Evolutionary conservation across 2,888 invertebrate genomes (phyloP).

Genomic region (Synanthedon andrenaeformis): DNA sequence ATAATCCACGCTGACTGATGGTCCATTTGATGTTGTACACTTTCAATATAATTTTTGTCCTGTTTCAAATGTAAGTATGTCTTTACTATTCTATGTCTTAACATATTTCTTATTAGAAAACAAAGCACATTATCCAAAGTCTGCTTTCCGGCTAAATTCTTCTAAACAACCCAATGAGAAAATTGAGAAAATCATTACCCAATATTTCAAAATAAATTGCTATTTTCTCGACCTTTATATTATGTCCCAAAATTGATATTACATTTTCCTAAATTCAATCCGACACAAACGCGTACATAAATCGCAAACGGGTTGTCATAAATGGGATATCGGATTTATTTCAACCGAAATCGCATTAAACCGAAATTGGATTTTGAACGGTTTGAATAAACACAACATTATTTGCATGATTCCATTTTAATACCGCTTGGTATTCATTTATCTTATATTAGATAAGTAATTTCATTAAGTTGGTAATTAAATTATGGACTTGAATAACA

Average conservation of each 20-base stretch:
- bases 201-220: neutral
- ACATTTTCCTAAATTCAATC: constrained; percentile 28
- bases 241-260: constrained; percentile 7
- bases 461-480: neutral
- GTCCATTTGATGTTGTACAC: too few relatives aligned
- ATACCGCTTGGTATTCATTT: neutral
- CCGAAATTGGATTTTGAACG: constrained; percentile 60
- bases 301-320: constrained; percentile 35
- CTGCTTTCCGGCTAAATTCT: too few relatives aligned
- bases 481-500: neutral
- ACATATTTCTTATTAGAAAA: too few relatives aligned
- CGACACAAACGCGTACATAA: constrained; percentile 38
- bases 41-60: too few relatives aligned
- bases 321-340: constrained; percentile 50
- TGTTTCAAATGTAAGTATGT: too few relatives aligned
- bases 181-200: too few relatives aligned
- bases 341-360: constrained; percentile 47
- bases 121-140: too few relatives aligned
- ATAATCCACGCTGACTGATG: too few relatives aligned
- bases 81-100: too few relatives aligned
- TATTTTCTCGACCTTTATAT: neutral
- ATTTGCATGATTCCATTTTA: constrained; percentile 5
- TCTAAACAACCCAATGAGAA: too few relatives aligned
- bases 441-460: neutral
- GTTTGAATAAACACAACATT: constrained; percentile 25